A percentile compares a stretch with the other conserved stretches of the same genome.
These are phyloP conservation scores for Cheilosia variabilis DNA, from an alignment of 2,888 invertebrate genomes.

Conservation along the genomic window DNA sequence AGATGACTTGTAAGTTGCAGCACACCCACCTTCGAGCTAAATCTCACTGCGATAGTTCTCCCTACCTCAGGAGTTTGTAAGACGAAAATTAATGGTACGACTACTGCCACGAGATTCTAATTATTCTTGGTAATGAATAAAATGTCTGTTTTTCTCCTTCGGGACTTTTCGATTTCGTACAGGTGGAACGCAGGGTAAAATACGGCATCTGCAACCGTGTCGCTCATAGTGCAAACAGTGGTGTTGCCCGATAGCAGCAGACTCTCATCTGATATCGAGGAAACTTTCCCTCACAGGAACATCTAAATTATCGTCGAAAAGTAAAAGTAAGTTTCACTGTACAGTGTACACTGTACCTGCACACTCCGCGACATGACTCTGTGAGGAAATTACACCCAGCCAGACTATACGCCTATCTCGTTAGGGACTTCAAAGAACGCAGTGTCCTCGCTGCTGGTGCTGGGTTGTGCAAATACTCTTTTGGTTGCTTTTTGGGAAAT, in stretches of 20 bases:
- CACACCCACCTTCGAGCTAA: not conserved
- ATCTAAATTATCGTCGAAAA: constrained; percentile 70
- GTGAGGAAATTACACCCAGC: constrained; percentile 45
- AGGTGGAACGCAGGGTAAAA: not conserved
- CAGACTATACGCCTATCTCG: constrained; percentile 53
- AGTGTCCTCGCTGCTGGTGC: constrained; percentile 30
- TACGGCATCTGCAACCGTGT: not conserved
- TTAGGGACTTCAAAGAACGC: constrained; percentile 66
- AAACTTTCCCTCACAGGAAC: constrained; percentile 59
- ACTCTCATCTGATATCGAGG: constrained; percentile 23
- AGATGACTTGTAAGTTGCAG: not conserved
- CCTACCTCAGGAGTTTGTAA: constrained; percentile 28
- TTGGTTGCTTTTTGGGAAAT: constrained; percentile 58
- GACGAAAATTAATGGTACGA: constrained; percentile 53
- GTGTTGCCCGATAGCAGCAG: constrained; percentile 39
- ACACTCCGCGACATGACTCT: constrained; percentile 44
- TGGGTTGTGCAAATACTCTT: constrained; percentile 40
- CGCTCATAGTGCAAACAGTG: constrained; percentile 3
- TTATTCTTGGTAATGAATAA: constrained; percentile 63
- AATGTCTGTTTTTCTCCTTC: constrained; percentile 29
- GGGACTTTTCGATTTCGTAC: constrained; percentile 42
- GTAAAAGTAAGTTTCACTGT: constrained; percentile 60
- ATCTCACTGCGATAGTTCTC: constrained; percentile 26
- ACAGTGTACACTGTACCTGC: not conserved
- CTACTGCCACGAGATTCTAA: constrained; percentile 54